phyloP scores from a whole-genome alignment of 2,888 invertebrate species.

The Notodonta dromedarius region DNA sequence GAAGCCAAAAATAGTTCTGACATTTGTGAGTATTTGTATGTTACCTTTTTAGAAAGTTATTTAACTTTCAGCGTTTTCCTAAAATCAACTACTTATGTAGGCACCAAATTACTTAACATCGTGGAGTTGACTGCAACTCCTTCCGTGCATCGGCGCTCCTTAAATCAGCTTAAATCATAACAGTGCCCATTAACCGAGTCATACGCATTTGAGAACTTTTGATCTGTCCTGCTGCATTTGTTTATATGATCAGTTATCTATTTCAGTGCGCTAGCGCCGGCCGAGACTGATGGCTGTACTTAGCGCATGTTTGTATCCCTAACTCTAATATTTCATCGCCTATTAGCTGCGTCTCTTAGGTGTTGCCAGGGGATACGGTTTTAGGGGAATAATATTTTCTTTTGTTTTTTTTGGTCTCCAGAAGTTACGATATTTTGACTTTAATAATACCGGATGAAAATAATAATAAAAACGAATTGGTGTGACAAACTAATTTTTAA shows the following conservation, averaged over 20 bases:
- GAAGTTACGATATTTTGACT: no score
- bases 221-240: conserved; percentile 38
- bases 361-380: conserved; percentile 22
- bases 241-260: conserved; percentile 37
- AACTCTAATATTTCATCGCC: conserved; percentile 29
- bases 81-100: not conserved
- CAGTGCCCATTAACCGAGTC: not conserved
- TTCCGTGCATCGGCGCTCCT: not conserved
- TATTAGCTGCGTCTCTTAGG: conserved; percentile 21
- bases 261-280: conserved; percentile 29
- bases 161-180: not conserved
- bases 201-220: conserved; percentile 19
- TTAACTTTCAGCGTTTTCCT: not conserved
- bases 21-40: no score
- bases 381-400: not conserved
- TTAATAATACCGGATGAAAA: no score
- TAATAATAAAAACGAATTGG: no score
- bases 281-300: conserved; percentile 21
- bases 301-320: conserved; percentile 36
- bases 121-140: not conserved
- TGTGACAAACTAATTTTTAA: no score
- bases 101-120: not conserved
- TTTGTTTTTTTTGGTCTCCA: no score
- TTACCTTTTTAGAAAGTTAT: no score
- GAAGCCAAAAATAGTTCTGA: no score